Base-by-base conservation (phyloP, 2,113 vertebrate genomes). In the Carlito syrichta region DNA sequence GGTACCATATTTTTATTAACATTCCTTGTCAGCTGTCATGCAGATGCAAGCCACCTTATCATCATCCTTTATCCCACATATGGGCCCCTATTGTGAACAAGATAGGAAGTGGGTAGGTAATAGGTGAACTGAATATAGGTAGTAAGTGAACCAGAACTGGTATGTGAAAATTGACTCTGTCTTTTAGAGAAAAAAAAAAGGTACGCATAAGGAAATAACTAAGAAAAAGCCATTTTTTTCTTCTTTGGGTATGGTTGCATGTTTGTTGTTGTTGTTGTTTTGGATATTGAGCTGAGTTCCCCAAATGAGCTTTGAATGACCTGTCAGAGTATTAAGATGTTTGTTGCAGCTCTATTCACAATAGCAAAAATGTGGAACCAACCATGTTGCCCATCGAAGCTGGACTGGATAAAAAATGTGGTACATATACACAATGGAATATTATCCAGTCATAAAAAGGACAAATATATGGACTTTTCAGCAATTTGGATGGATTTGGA, bases 121-220 rank as follows among this genome's bases (percentile, higher is more conserved):
- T 40, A 17, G 25, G n/a, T 52, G 40, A 91, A 52, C 38, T n/a
- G n/a, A n/a, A n/a, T n/a, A n/a, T 84, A 62, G 23, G 30, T 50
- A 79, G 43, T 40, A 17, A 20, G n/a, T 52, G 40, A 91, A 52
- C 38, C 27, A 88, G 38, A 76, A 45, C 19, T 71, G 23, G 2
- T 30, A 23, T 11, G 50, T 32, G 27, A 76, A 77, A 56, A 62
- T 48, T 30, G 16, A 79, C 79, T 69, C 45, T 19, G 9, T 73
- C 7, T 82, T 95, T 92, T n/a, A 69, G 54, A 66, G 40, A 96
- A 86, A 25, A 66, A 45, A 96, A 86, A 25, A 66, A 63, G 38
- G 20, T 74, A 89, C 54, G 13, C 8, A 6, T 74, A 63, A 82
- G 63, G 16, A 89, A 82, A 58, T 89, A 20, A 52, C 17, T 48